A percentile compares a stretch with the other conserved stretches of the same genome.
Evolutionary conservation across 2,888 invertebrate species (phyloP).

Genomic region (Harpalus rufipes): DNA sequence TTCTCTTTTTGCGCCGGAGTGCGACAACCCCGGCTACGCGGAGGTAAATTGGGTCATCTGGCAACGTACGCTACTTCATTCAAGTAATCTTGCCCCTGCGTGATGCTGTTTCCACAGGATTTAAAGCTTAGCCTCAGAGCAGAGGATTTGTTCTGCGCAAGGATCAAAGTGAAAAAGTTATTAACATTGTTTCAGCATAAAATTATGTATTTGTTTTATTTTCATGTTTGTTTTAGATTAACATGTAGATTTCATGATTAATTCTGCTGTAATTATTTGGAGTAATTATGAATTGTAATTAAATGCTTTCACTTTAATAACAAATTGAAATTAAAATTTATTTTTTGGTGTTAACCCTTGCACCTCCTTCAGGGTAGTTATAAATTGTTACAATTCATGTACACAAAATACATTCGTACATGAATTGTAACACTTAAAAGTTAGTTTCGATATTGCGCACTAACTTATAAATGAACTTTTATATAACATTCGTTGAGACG

Average conservation of each 20-base stretch:
- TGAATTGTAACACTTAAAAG: too few relatives aligned
- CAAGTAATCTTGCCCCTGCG: slow-evolving; percentile 51
- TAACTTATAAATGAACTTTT: too few relatives aligned
- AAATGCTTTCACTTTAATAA: too few relatives aligned
- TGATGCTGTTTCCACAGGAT: slow-evolving; percentile 38
- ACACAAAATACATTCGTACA: too few relatives aligned
- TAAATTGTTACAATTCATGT: too few relatives aligned
- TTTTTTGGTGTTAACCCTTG: too few relatives aligned
- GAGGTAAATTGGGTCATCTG: slow-evolving; percentile 62
- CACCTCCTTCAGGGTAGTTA: too few relatives aligned
- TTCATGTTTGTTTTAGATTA: not conserved
- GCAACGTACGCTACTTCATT: slow-evolving; percentile 33
- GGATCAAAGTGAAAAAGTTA: slow-evolving; percentile 23
- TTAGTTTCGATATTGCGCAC: too few relatives aligned
- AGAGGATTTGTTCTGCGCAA: slow-evolving; percentile 31
- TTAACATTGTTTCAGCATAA: slow-evolving; percentile 9
- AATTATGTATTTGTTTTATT: not conserved
- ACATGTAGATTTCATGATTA: not conserved
- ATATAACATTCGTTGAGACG: too few relatives aligned
- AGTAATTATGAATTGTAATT: not conserved
- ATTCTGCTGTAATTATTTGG: not conserved
- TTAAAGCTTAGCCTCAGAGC: slow-evolving; percentile 13
- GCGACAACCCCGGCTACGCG: slow-evolving; percentile 31
- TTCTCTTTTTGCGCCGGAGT: slow-evolving; percentile 36
- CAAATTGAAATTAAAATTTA: too few relatives aligned